These are phyloP conservation scores for Neolamprologus devosi DNA, from an alignment of 2,113 vertebrate species.

Conservation along the genomic window DNA sequence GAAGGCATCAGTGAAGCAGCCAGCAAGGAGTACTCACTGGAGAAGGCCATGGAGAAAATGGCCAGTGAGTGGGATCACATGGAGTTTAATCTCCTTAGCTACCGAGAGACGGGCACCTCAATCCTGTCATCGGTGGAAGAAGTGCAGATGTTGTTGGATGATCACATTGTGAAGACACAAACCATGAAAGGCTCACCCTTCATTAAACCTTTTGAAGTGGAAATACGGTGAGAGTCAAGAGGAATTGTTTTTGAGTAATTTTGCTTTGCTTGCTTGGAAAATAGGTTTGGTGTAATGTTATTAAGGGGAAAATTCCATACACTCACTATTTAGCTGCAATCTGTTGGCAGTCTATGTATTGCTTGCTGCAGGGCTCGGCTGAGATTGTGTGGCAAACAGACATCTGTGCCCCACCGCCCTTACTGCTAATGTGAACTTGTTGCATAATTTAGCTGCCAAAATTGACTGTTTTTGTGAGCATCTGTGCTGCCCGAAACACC, in stretches of 20 bases:
- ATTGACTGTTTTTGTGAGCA: not conserved
- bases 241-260: not conserved
- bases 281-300: not conserved
- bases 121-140: conserved; percentile 82
- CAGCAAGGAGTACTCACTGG: conserved; percentile 80
- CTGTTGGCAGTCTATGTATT: not conserved
- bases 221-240: conserved; percentile 69
- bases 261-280: not conserved
- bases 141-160: conserved; percentile 83
- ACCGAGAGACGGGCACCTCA: conserved; percentile 77
- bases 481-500: not conserved
- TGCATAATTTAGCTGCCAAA: not conserved
- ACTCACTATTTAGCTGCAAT: not conserved
- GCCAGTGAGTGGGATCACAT: conserved; percentile 72
- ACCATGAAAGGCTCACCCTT: conserved; percentile 84
- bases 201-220: conserved; percentile 78
- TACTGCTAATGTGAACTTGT: not conserved
- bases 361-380: not conserved
- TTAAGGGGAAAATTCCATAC: not conserved
- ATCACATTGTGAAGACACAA: conserved; percentile 86
- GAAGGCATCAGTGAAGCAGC: conserved; percentile 80
- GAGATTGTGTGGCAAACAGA: not conserved
- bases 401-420: not conserved
- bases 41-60: conserved; percentile 85
- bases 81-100: conserved; percentile 76